phyloP scores from a whole-genome alignment of 2,113 vertebrate species.

The Spermophilus dauricus region DNA sequence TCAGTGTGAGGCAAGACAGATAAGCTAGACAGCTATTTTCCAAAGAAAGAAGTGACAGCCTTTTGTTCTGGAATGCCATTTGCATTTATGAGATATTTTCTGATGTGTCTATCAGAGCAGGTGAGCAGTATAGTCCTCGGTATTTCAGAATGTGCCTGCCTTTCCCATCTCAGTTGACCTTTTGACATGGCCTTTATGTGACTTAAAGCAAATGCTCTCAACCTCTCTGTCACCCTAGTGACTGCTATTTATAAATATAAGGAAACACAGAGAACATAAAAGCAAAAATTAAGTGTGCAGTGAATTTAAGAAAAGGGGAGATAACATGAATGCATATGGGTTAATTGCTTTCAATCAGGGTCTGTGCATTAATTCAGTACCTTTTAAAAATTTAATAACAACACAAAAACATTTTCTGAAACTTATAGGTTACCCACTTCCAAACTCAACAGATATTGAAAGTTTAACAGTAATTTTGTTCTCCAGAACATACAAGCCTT shows the following conservation, averaged over 20 bases:
- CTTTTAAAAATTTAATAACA: slow-evolving; percentile 12
- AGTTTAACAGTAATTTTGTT: not conserved
- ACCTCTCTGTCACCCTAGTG: not conserved
- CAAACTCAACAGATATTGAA: not conserved
- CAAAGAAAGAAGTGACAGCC: slow-evolving; percentile 75
- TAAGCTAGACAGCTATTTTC: slow-evolving; percentile 79
- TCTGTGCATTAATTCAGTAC: not conserved
- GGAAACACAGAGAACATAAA: not conserved
- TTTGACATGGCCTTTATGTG: slow-evolving; percentile 4
- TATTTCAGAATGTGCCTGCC: not conserved
- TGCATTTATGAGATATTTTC: slow-evolving; percentile 65
- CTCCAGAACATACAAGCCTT: not conserved
- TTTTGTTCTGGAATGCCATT: slow-evolving; percentile 75
- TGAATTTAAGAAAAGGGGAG: not conserved
- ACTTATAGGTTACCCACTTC: not conserved
- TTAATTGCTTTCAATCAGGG: slow-evolving; percentile 12
- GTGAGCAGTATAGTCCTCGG: not conserved
- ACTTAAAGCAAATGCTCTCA: not conserved
- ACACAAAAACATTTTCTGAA: not conserved
- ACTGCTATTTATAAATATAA: not conserved
- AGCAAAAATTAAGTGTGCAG: not conserved
- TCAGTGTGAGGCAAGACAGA: slow-evolving; percentile 82
- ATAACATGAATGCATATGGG: not conserved
- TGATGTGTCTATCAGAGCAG: slow-evolving; percentile 40
- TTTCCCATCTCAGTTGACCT: not conserved